These are phyloP conservation scores for Hyperoodon ampullatus DNA, from an alignment of 2,113 vertebrate species.

Conservation along the genomic window DNA sequence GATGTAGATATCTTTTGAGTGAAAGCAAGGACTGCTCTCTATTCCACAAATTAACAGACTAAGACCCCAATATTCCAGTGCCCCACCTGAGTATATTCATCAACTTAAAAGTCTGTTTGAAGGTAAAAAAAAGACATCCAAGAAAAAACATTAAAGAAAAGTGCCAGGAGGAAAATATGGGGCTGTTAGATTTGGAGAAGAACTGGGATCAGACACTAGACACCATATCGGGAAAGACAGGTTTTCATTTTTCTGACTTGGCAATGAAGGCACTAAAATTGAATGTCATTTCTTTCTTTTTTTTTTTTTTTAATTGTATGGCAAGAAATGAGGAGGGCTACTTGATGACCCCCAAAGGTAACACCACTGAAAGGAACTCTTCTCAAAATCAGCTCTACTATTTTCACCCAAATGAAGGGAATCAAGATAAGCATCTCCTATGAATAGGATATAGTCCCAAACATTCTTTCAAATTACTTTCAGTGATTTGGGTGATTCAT, in stretches of 20 bases:
- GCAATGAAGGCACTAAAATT: not conserved
- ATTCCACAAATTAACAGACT: conserved; percentile 26
- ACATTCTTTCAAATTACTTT: not conserved
- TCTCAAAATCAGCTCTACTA: not conserved
- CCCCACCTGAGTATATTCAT: not conserved
- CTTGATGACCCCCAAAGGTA: not conserved
- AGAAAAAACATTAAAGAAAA: conserved; percentile 29
- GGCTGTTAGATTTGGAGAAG: not conserved
- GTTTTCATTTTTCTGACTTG: conserved; percentile 16
- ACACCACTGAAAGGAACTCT: not conserved
- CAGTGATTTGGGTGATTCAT: not conserved
- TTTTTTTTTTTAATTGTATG: not conserved
- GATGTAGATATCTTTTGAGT: not conserved
- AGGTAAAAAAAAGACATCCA: not conserved
- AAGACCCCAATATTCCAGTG: not conserved
- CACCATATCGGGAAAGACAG: not conserved
- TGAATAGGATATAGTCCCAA: not conserved
- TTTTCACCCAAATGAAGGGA: not conserved
- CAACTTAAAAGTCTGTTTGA: conserved; percentile 16
- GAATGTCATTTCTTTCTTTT: not conserved
- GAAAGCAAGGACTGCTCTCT: conserved; percentile 4
- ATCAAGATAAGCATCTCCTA: not conserved
- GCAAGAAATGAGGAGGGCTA: not conserved
- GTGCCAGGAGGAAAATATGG: not conserved
- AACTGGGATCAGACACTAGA: not conserved